These are phyloP conservation scores for Nannospalax galili DNA, from an alignment of 2,113 vertebrate species.

Conservation along the genomic window DNA sequence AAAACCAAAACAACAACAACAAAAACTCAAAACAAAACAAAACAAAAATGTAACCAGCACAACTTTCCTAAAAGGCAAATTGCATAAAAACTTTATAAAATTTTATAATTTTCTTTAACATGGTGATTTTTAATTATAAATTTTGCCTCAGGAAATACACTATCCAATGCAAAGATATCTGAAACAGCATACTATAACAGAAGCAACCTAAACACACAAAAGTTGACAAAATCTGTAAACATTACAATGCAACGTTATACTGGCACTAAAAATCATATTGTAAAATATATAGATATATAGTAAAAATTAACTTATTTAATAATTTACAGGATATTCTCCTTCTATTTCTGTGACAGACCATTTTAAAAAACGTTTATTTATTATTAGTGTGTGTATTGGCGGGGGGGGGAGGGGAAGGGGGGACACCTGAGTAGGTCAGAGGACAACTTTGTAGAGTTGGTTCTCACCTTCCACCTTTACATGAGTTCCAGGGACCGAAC, in stretches of 20 bases:
- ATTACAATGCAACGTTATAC: neutral
- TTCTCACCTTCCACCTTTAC: neutral
- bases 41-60: neutral
- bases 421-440: too few species aligned
- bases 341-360: neutral
- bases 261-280: neutral
- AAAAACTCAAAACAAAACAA: too few species aligned
- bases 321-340: neutral
- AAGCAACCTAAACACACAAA: conserved; percentile 21
- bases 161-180: neutral
- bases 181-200: conserved; percentile 35
- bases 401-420: neutral
- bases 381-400: neutral
- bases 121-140: conserved; percentile 23
- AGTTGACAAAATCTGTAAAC: conserved; percentile 14
- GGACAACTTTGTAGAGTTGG: neutral
- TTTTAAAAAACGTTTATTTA: neutral
- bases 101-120: neutral
- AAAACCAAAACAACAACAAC: too few species aligned
- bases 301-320: conserved; percentile 13
- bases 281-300: neutral
- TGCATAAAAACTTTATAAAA: neutral
- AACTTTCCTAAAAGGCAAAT: conserved; percentile 21
- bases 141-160: conserved; percentile 25
- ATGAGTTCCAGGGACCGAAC: neutral